A percentile compares a stretch with the other conserved stretches of the same genome.
Conservation (phyloP, 1,140 invertebrate species). For the Listronotus oregonensis region DNA sequence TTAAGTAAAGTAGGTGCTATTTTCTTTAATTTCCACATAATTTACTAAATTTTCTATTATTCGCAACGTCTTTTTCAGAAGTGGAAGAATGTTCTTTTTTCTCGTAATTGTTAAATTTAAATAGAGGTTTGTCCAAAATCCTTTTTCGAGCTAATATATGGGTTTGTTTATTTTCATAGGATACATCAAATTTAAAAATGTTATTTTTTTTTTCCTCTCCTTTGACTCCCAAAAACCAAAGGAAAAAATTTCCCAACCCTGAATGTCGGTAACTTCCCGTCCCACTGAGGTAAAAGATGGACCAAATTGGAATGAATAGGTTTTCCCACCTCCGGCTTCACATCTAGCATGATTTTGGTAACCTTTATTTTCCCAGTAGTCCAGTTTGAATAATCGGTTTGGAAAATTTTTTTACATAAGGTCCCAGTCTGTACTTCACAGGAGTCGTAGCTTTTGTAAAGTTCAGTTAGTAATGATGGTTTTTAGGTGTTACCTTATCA, state of each 20-base stretch:
- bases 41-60: slow-evolving; percentile 52
- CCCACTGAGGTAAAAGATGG: slow-evolving; percentile 41
- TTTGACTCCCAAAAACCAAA: slow-evolving; percentile 43
- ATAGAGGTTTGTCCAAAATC: slow-evolving; percentile 1
- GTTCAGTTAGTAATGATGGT: slow-evolving; percentile 38
- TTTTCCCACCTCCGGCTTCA: slow-evolving; percentile 51
- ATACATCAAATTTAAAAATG: slow-evolving; percentile 48
- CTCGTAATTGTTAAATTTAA: not conserved
- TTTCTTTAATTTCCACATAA: slow-evolving; percentile 53
- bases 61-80: slow-evolving; percentile 21
- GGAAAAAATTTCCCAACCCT: slow-evolving; percentile 55
- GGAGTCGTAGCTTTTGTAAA: slow-evolving; percentile 1
- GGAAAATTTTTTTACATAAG: slow-evolving; percentile 52
- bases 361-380: slow-evolving; percentile 46
- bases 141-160: slow-evolving; percentile 48
- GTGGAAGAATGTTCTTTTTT: not conserved
- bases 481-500: slow-evolving; percentile 18
- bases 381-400: slow-evolving; percentile 41
- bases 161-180: slow-evolving; percentile 52
- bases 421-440: slow-evolving; percentile 52
- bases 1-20: slow-evolving; percentile 47
- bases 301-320: slow-evolving; percentile 44
- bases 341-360: slow-evolving; percentile 50
- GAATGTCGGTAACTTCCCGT: slow-evolving; percentile 46
- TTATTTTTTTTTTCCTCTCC: slow-evolving; percentile 14